Conservation (phyloP, 1,140 invertebrate species). For the Sipha flava region DNA sequence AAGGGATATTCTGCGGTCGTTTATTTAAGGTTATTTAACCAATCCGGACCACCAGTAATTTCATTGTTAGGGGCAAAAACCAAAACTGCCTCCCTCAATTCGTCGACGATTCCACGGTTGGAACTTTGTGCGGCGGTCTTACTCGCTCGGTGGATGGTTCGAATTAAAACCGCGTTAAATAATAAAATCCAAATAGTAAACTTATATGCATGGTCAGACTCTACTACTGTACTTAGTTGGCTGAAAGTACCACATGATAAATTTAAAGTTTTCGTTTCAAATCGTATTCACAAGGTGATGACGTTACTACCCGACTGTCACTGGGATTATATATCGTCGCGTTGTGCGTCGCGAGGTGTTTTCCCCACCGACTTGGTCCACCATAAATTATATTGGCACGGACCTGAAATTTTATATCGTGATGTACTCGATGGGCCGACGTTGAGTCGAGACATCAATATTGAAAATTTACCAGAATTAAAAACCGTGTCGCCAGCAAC, state of each 20-base stretch:
- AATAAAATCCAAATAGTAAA: neutral
- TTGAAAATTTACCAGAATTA: too few relatives aligned
- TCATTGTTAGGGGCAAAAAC: neutral
- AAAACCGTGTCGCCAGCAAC: too few relatives aligned
- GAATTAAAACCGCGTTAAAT: neutral
- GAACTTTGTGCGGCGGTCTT: too few relatives aligned
- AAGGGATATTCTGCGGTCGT: neutral
- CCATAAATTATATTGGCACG: neutral
- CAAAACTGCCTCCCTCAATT: neutral
- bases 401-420: too few relatives aligned
- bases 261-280: neutral
- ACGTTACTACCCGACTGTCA: neutral
- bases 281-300: neutral
- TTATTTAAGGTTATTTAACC: neutral
- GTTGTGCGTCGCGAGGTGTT: neutral
- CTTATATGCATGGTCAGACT: neutral
- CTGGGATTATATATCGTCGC: neutral
- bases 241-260: neutral
- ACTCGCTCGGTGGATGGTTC: neutral
- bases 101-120: too few relatives aligned
- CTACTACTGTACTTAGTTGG: neutral
- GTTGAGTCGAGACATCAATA: too few relatives aligned
- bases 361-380: neutral
- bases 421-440: too few relatives aligned
- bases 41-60: neutral